phyloP scores from a whole-genome alignment of 2,888 invertebrate species.

The Ecliptopera silaceata region DNA sequence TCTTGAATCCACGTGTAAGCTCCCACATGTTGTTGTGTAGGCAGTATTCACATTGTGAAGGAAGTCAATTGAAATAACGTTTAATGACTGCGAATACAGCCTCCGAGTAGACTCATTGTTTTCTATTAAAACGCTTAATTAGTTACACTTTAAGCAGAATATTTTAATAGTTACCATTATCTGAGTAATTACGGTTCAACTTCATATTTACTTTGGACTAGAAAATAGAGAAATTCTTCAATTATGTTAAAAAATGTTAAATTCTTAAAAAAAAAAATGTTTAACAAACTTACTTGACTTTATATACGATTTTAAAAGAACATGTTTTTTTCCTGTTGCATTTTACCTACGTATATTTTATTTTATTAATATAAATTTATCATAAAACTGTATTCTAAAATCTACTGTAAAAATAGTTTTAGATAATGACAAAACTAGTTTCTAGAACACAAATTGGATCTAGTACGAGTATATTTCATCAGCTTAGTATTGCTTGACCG shows the following conservation, averaged over 20 bases:
- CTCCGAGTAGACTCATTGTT: conserved; percentile 24
- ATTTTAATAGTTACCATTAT: not conserved
- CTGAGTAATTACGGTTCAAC: not conserved
- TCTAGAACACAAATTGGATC: not conserved
- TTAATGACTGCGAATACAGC: conserved; percentile 32
- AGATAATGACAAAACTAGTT: not conserved
- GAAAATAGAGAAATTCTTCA: too few species aligned
- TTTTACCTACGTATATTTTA: too few species aligned
- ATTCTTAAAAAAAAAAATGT: too few species aligned
- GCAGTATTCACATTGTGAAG: conserved; percentile 22
- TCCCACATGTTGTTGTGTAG: conserved; percentile 43
- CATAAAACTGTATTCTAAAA: too few species aligned
- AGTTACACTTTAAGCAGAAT: conserved; percentile 3
- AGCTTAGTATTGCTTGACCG: not conserved
- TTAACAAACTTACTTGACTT: too few species aligned
- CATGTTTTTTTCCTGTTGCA: too few species aligned
- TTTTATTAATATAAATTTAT: too few species aligned
- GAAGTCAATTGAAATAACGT: conserved; percentile 35
- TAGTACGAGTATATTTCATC: not conserved
- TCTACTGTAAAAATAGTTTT: too few species aligned
- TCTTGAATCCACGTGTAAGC: conserved; percentile 2
- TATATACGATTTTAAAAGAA: too few species aligned
- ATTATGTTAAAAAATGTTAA: too few species aligned
- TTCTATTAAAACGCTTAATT: conserved; percentile 22
- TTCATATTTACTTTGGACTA: not conserved